Percentiles rank a stretch among this genome's conserved stretches.
Evolutionary conservation across 1,140 invertebrate species (phyloP).

Genomic region (Macrocentrus cingulum): DNA sequence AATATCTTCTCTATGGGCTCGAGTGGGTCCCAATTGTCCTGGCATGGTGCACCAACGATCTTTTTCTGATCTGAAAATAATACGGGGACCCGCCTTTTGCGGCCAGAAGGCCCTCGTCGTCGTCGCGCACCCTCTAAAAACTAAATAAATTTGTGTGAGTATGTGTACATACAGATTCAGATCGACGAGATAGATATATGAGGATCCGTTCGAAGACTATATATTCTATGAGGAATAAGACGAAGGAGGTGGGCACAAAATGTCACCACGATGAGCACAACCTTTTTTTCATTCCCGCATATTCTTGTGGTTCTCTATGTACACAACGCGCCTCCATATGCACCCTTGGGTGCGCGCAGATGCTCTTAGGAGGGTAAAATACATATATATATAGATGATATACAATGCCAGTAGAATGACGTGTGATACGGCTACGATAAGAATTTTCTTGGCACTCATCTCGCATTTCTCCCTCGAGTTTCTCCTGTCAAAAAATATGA

Average conservation of each 20-base stretch:
- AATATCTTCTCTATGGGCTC: slow-evolving; percentile 36
- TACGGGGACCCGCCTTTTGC: slow-evolving; percentile 16
- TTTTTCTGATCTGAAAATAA: background rate
- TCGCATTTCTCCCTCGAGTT: slow-evolving; percentile 10
- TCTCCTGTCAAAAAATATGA: slow-evolving; percentile 3
- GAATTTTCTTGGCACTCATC: slow-evolving; percentile 25
- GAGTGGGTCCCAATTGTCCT: slow-evolving; percentile 26
- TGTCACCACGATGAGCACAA: slow-evolving; percentile 22
- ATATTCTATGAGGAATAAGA: no score
- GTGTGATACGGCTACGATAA: slow-evolving; percentile 42
- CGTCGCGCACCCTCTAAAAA: background rate
- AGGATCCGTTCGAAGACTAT: no score
- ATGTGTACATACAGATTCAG: no score
- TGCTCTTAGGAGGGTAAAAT: slow-evolving; percentile 27
- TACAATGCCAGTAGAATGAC: slow-evolving; percentile 42
- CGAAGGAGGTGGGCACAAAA: slow-evolving; percentile 5
- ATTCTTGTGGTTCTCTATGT: slow-evolving; percentile 3
- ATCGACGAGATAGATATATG: no score
- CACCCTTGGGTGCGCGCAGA: slow-evolving; percentile 29
- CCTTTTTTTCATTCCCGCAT: background rate
- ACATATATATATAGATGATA: slow-evolving; percentile 21
- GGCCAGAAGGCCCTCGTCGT: slow-evolving; percentile 14
- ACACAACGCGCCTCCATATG: slow-evolving; percentile 24
- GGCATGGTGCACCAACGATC: slow-evolving; percentile 6
- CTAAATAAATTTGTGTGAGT: no score